Base-by-base conservation (phyloP, 1,140 invertebrate species). In the Drosophila arawakana region DNA sequence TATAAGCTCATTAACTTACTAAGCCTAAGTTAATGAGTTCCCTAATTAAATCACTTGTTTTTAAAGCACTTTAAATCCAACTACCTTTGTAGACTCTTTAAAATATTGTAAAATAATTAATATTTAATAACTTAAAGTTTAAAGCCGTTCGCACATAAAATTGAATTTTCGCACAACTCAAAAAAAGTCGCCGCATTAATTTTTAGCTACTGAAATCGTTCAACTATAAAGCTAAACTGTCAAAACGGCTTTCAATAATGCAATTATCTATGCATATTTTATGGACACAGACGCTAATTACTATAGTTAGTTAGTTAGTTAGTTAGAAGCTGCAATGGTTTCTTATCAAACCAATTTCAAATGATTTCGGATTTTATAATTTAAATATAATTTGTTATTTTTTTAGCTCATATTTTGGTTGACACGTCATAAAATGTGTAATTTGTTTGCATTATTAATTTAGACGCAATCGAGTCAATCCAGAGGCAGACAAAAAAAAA, bases 371-470 rank as follows among this genome's bases (percentile, higher is more conserved):
- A 50, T 69, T 73, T 50, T 58, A 58, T 70, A 67, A 34, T 58
- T 35, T 8, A 6, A 61, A 52, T 35, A 68, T 78, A 86, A 66
- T 69, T 65, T 66, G 43, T 69, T 77, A 25, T 44, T 35, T 44
- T 37, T 30, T 46, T 54, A 30, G 6, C 25, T 68, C 11, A 15
- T 43, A 57, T 58, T 72, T 41, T 37, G 35, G 62, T 78, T 76
- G 70, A 62, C 81, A 78, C 72, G 72, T 76, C 65, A 78, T 88
- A 76, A 61, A 61, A 69, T 35, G 9, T 41, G 61, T 86, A 82
- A 86, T 88, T 82, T 88, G 66, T 77, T 76, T 86, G 68, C 80
- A 86, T 86, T 86, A 80, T 88, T 86, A 88, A 86, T 86, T 86
- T 86, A 61, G 83, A 68, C 49, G 79, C 75, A 78, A 49, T 74